phyloP scores from a whole-genome alignment of 2,888 invertebrate genomes.

The Aromia moschata region DNA sequence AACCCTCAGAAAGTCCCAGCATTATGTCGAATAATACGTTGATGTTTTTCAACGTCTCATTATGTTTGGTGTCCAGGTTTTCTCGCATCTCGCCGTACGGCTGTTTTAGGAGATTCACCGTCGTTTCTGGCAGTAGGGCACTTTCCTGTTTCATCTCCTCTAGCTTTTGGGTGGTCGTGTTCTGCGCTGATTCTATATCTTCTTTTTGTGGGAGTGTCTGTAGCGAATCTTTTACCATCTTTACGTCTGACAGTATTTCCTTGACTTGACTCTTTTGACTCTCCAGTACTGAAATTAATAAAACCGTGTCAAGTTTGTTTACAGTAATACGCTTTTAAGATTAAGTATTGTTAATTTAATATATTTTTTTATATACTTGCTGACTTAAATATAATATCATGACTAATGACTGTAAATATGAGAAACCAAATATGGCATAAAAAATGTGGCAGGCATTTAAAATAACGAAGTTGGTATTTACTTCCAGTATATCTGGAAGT shows the following conservation, averaged over 20 bases:
- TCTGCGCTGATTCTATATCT: constrained; percentile 69
- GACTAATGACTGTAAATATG: too few species aligned
- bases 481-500: too few species aligned
- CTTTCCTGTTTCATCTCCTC: constrained; percentile 38
- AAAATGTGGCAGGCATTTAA: too few species aligned
- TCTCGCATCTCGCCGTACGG: constrained; percentile 41
- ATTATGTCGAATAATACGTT: constrained; percentile 64
- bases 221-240: constrained; percentile 50
- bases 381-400: too few species aligned
- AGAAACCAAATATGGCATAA: too few species aligned
- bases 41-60: constrained; percentile 49
- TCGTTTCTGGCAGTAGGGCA: constrained; percentile 17
- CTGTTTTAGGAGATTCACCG: constrained; percentile 32
- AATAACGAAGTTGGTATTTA: too few species aligned
- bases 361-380: too few species aligned
- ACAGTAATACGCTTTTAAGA: too few species aligned
- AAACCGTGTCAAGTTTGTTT: too few species aligned
- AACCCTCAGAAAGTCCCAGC: constrained; percentile 67
- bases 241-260: constrained; percentile 53
- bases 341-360: too few species aligned
- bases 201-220: constrained; percentile 62
- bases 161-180: constrained; percentile 65
- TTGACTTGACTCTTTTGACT: constrained; percentile 54
- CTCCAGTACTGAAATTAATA: constrained; percentile 14
- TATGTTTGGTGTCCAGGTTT: constrained; percentile 47